phyloP scores from a whole-genome alignment of 35 echinoderm and acorn worm species.

The Lytechinus pictus region DNA sequence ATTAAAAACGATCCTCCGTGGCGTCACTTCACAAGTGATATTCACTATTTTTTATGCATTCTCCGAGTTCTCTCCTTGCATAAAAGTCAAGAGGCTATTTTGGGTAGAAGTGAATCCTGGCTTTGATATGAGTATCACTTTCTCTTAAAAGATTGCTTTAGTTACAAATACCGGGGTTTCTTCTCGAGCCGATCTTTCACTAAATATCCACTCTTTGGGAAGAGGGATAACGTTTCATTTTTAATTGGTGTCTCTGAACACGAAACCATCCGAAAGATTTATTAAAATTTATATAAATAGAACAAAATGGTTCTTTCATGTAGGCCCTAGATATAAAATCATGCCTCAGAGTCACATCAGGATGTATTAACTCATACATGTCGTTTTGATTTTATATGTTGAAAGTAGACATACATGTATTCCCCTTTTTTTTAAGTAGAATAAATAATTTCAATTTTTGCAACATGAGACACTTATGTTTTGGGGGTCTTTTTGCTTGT shows the following conservation, averaged over 20 bases:
- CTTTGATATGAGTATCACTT: background rate
- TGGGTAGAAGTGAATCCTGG: background rate
- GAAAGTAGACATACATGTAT: too few relatives aligned
- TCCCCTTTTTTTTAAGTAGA: too few relatives aligned
- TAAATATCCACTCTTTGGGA: background rate
- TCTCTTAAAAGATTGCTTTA: background rate
- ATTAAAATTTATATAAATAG: background rate
- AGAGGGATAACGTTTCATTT: background rate
- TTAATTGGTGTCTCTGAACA: background rate
- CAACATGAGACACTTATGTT: too few relatives aligned
- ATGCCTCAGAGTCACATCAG: too few relatives aligned
- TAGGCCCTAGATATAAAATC: too few relatives aligned
- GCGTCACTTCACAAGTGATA: background rate
- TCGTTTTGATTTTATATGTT: too few relatives aligned
- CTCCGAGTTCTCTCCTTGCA: background rate
- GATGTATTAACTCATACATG: too few relatives aligned
- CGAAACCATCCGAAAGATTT: background rate
- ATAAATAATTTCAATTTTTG: too few relatives aligned
- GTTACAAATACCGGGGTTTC: background rate
- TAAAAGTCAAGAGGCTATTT: conserved; percentile 14
- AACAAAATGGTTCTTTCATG: too few relatives aligned
- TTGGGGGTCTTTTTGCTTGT: too few relatives aligned
- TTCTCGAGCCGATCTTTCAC: background rate
- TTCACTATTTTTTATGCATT: background rate
- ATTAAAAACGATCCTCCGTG: background rate